Evolutionary conservation across 2,113 vertebrate genomes (phyloP).

Genomic region (Triplophysa dalaica): DNA sequence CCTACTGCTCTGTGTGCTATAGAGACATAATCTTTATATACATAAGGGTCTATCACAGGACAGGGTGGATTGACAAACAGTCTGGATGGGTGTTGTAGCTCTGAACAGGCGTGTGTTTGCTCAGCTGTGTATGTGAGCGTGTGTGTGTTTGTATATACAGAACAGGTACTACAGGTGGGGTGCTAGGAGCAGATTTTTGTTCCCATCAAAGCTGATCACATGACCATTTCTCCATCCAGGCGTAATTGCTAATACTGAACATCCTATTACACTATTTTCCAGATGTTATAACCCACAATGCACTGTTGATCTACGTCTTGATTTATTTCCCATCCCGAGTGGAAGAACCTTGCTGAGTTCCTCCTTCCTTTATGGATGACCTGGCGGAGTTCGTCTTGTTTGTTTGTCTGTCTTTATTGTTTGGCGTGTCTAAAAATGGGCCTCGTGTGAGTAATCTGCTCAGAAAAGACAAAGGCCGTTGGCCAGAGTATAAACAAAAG

Average conservation of each 20-base stretch:
- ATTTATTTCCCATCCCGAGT: neutral
- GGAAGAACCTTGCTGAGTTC: constrained; percentile 19
- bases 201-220: constrained; percentile 27
- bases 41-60: constrained; percentile 32
- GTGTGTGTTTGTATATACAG: constrained; percentile 39
- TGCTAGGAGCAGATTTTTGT: constrained; percentile 14
- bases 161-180: constrained; percentile 21
- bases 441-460: constrained; percentile 55
- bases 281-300: neutral
- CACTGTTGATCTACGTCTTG: neutral
- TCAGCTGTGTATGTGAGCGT: constrained; percentile 64
- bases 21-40: constrained; percentile 44
- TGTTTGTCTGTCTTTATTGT: constrained; percentile 63
- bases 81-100: constrained; percentile 23
- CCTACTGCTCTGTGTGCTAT: constrained; percentile 2
- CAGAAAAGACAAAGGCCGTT: constrained; percentile 60
- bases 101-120: constrained; percentile 62
- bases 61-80: constrained; percentile 48
- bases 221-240: neutral
- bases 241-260: too few relatives aligned
- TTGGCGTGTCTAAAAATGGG: constrained; percentile 60
- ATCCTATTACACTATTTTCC: neutral
- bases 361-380: constrained; percentile 21
- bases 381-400: constrained; percentile 50
- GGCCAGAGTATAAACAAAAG: constrained; percentile 46